A percentile compares a stretch with the other conserved stretches of the same genome.
Conservation (phyloP, 37 sponge, comb jelly and placozoan genomes). For the Chondrilla cf. caribensis region DNA sequence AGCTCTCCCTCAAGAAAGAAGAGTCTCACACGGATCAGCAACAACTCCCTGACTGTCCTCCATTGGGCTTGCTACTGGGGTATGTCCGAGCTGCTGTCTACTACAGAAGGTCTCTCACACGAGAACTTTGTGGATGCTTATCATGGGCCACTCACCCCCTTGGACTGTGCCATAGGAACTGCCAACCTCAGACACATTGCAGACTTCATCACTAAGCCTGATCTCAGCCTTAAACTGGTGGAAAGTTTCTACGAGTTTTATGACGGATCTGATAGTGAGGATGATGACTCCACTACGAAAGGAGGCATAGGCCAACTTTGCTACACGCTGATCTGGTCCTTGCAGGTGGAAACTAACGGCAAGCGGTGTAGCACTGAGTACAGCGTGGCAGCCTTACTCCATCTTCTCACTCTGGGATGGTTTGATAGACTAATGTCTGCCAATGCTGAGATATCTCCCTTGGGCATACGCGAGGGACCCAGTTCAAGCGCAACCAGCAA, state of each 20-base stretch:
- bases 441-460: background rate
- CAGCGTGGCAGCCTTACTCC: background rate
- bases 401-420: conserved; percentile 16
- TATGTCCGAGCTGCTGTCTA: conserved; percentile 33
- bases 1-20: background rate
- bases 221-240: background rate
- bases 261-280: background rate
- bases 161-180: conserved; percentile 12
- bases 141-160: background rate
- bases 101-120: background rate
- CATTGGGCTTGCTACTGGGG: conserved; percentile 72
- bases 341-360: background rate
- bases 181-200: background rate
- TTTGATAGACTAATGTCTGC: conserved; percentile 2
- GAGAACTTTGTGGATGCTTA: background rate
- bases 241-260: background rate
- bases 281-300: background rate
- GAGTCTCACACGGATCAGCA: background rate
- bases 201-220: background rate
- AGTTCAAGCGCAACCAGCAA: background rate
- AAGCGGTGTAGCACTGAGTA: no score
- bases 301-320: background rate
- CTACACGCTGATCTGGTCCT: background rate
- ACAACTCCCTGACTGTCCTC: conserved; percentile 4
- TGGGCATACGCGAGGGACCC: background rate